Evolutionary conservation across 1,140 invertebrate genomes (phyloP).

Genomic region (Reticulitermes speratus): DNA sequence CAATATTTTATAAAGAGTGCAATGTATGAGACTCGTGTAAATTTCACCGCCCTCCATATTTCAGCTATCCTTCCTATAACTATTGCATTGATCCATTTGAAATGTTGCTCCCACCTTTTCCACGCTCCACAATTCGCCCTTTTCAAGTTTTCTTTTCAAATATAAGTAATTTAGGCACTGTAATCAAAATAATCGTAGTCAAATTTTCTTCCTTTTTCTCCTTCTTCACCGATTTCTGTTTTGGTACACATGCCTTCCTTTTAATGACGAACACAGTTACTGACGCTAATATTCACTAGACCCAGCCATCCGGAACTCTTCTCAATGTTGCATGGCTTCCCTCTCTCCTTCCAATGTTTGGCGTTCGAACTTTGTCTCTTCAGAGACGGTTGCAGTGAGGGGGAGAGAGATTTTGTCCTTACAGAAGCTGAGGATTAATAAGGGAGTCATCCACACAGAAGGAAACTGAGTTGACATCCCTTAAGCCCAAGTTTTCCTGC

Average conservation of each 20-base stretch:
- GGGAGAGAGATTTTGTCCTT: background rate
- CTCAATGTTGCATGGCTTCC: background rate
- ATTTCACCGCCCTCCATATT: no score
- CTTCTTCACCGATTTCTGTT: no score
- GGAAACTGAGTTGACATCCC: conserved; percentile 14
- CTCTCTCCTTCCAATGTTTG: background rate
- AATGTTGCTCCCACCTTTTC: no score
- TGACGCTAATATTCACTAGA: background rate
- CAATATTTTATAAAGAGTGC: no score
- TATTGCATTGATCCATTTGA: no score
- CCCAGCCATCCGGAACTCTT: background rate
- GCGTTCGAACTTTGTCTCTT: background rate
- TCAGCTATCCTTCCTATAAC: no score
- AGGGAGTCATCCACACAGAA: conserved; percentile 3
- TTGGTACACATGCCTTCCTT: background rate
- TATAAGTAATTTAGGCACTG: no score
- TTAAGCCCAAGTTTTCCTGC: background rate
- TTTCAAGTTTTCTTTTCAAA: no score
- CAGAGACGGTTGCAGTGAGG: background rate
- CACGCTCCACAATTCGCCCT: no score
- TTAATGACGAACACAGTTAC: background rate
- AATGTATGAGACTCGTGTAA: no score
- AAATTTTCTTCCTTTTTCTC: no score
- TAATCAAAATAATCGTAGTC: no score
- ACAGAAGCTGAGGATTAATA: background rate